phyloP scores from a whole-genome alignment of 2,797 vertebrate genomes.

The Crenuchus spilurus region DNA sequence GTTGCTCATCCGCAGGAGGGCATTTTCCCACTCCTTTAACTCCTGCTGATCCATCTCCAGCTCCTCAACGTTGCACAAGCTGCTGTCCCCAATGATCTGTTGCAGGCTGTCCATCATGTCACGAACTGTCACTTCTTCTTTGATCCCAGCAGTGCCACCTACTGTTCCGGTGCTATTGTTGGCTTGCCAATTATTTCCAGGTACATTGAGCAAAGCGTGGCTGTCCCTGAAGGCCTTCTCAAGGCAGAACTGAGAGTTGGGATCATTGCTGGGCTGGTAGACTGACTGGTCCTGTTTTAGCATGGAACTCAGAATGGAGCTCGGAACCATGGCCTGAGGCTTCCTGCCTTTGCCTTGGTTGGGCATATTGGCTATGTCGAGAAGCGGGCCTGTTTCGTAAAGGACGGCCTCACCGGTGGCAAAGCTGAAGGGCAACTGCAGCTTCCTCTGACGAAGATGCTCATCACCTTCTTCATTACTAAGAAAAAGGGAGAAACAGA shows the following conservation, averaged over 20 bases:
- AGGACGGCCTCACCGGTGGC: constrained; percentile 75
- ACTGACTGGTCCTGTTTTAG: constrained; percentile 70
- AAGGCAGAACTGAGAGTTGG: constrained; percentile 50
- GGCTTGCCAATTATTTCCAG: constrained; percentile 6
- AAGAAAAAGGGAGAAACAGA: constrained; percentile 25
- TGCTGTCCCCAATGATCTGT: constrained; percentile 16
- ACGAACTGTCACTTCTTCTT: background rate
- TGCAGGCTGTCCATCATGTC: constrained; percentile 27
- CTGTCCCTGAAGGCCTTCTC: constrained; percentile 67
- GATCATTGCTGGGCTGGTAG: constrained; percentile 59
- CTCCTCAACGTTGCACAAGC: constrained; percentile 55
- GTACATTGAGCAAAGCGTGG: constrained; percentile 31
- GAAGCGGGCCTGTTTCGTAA: constrained; percentile 62
- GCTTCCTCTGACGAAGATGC: constrained; percentile 70
- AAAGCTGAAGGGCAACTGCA: constrained; percentile 76
- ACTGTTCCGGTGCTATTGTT: background rate
- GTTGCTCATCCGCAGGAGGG: constrained; percentile 68
- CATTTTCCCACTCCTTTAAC: constrained; percentile 78
- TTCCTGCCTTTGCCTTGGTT: constrained; percentile 5
- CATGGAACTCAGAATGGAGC: constrained; percentile 72
- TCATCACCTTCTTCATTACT: constrained; percentile 82
- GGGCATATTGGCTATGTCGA: constrained; percentile 52
- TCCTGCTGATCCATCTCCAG: constrained; percentile 54
- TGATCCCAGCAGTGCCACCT: background rate
- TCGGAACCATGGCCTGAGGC: constrained; percentile 6